These are phyloP conservation scores for Numenius phaeopus DNA, from an alignment of 2,797 vertebrate genomes.

Conservation along the genomic window DNA sequence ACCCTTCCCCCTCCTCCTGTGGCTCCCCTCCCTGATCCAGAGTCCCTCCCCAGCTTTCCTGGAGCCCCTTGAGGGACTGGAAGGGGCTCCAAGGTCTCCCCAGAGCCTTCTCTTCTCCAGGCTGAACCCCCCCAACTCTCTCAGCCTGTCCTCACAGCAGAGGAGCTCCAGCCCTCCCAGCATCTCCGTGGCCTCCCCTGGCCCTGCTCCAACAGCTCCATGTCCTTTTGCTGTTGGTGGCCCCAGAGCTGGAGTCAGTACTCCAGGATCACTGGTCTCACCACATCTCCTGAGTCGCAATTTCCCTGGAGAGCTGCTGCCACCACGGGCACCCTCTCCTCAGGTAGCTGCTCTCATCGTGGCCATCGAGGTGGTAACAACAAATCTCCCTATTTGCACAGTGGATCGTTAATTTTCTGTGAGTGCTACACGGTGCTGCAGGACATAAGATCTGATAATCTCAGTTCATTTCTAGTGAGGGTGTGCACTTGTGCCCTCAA, in stretches of 20 bases:
- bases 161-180: background rate
- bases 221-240: background rate
- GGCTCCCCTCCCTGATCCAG: background rate
- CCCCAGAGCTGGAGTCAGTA: background rate
- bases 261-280: background rate
- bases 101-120: background rate
- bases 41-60: background rate
- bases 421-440: accelerated
- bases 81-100: background rate
- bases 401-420: background rate
- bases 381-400: background rate
- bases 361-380: background rate
- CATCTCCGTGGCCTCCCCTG: background rate
- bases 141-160: background rate
- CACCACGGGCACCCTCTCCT: accelerated
- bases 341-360: accelerated
- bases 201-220: background rate
- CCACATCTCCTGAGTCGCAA: background rate
- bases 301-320: background rate
- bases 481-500: background rate
- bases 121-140: background rate
- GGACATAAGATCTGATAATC: background rate
- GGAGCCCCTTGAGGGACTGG: background rate
- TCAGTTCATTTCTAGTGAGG: background rate
- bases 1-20: too few relatives aligned